Evolutionary conservation across 1,140 invertebrate species (phyloP), one percentile per base, ranked within the genome.

Genomic region (Subanguina moxae): DNA sequence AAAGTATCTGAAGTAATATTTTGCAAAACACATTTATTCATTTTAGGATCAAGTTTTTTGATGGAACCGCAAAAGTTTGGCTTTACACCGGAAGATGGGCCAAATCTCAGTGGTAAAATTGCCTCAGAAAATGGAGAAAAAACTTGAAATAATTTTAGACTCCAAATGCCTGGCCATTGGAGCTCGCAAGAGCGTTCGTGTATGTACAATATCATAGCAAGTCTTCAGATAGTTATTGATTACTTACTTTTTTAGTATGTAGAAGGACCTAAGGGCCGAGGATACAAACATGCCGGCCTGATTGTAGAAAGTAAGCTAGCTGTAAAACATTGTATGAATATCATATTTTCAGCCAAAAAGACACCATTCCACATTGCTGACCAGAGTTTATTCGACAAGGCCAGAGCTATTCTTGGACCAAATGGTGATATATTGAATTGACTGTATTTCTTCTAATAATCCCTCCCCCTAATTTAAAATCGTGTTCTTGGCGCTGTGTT

Each of bases 141-240:
- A 38, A 5, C 11, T 38, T 38, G 3, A 11, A 38, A 3, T 11
- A 38, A 38, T 11, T 52, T 52, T 25, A 52, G 23, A 67, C 23
- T 45, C 42, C 46, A 73, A 72, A 61, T 72, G 74, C 45, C n/a
- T 72, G 71, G 70, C 71, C 15, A 52, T 72, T 62, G 70, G 70
- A 11, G 45, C 59, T 28, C 70, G 74, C 19, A 73, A 72, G 30
- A 63, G 45, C 23, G 61, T 73, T 30, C 70, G 70, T n/a, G 32
- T 38, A 38, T 5, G 32, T 38, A 11, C 11, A 3, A 5, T 11
- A 5, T 38, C 3, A 38, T 3, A 38, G 32, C 3, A 38, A 38
- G 11, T 5, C 3, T 38, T 11, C 32, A 38, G 11, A 38, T 38
- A 38, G 11, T 5, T 11, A 38, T 38, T 38, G n/a, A n/a, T 38